A percentile compares a stretch with the other conserved stretches of the same genome.
Evolutionary conservation across 2,797 vertebrate genomes (phyloP).

Genomic region (Pangasius mekongensis): DNA sequence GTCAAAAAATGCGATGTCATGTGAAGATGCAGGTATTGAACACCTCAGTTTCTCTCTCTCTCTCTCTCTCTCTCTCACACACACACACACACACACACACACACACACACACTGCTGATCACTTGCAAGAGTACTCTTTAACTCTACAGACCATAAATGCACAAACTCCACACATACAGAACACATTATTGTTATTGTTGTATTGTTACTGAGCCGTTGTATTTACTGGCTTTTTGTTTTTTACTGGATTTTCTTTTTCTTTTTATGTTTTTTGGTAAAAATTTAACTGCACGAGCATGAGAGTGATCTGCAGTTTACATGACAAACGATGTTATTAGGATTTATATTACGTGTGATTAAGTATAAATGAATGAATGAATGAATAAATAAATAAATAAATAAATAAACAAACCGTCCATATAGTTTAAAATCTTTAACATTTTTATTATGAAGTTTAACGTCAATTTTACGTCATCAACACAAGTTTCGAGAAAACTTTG

Average conservation of each 20-base stretch:
- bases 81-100: neutral
- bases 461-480: too few relatives aligned
- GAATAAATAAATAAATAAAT: neutral
- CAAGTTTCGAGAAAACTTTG: neutral
- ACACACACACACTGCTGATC: neutral
- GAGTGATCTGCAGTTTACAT: neutral
- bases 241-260: too few relatives aligned
- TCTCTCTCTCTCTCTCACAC: neutral
- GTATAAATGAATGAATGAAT: neutral
- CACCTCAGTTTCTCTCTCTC: conserved; percentile 8
- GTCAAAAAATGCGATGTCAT: conserved; percentile 74
- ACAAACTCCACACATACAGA: neutral
- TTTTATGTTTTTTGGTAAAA: neutral
- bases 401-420: too few relatives aligned
- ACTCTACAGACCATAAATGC: neutral
- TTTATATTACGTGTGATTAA: neutral
- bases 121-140: neutral
- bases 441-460: neutral
- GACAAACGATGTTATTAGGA: neutral
- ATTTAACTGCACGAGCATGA: neutral
- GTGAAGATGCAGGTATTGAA: conserved; percentile 67
- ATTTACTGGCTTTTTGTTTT: neutral
- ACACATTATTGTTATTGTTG: neutral
- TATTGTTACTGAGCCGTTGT: neutral
- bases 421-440: neutral